Conservation (phyloP, 2,113 vertebrate species). For the Petromus typicus region DNA sequence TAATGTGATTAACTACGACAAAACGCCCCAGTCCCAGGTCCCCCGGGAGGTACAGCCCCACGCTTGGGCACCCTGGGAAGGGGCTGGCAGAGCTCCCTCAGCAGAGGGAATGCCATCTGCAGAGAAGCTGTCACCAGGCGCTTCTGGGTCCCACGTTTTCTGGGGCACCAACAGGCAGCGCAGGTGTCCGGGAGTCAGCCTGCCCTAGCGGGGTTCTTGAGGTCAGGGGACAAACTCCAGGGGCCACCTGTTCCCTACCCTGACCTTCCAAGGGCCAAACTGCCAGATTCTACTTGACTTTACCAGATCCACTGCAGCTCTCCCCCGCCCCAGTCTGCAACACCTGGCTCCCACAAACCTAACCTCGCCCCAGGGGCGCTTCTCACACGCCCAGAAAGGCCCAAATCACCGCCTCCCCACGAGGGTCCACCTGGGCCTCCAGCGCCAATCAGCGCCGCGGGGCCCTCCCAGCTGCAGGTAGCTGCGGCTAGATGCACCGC, state of each 20-base stretch:
- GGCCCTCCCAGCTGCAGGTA: background rate
- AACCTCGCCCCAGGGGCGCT: background rate
- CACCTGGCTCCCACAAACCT: background rate
- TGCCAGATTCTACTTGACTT: background rate
- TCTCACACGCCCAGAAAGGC: background rate
- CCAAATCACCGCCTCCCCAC: background rate
- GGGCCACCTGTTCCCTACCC: background rate
- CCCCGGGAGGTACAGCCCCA: background rate
- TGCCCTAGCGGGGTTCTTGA: background rate
- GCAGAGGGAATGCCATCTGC: constrained; percentile 44
- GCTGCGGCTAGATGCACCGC: too few species aligned
- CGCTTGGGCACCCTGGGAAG: background rate
- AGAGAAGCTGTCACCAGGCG: background rate
- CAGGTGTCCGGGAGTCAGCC: background rate
- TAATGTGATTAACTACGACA: background rate
- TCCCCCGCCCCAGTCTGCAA: background rate
- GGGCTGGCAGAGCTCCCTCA: background rate
- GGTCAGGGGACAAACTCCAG: background rate
- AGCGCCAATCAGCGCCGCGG: background rate
- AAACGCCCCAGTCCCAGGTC: background rate
- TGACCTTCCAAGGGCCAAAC: background rate
- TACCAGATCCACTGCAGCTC: background rate
- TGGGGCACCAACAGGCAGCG: background rate
- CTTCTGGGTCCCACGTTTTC: background rate
- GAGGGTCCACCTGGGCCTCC: background rate